Conservation (phyloP, 2,797 vertebrate genomes). For the Phaenicophaeus curvirostris region DNA sequence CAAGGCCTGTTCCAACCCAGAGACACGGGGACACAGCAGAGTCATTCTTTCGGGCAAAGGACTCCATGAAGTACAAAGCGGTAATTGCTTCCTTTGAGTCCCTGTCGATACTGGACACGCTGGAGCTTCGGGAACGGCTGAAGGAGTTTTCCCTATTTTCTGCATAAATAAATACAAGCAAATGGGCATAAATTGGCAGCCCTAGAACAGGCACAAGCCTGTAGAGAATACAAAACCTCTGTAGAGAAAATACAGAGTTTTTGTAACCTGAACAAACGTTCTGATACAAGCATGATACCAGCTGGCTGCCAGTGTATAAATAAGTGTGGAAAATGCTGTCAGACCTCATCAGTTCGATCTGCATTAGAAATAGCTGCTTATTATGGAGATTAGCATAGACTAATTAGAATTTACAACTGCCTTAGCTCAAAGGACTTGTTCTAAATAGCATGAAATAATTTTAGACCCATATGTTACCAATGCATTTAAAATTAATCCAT, state of each 20-base stretch:
- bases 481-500: conserved; percentile 51
- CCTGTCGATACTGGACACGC: conserved; percentile 96
- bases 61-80: conserved; percentile 92
- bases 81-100: conserved; percentile 96
- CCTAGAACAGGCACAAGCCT: neutral
- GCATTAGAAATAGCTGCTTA: conserved; percentile 61
- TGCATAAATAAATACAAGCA: conserved; percentile 61
- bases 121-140: conserved; percentile 96
- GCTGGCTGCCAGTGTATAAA: conserved; percentile 5
- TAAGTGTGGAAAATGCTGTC: conserved; percentile 31
- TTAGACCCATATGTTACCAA: conserved; percentile 40
- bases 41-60: conserved; percentile 89
- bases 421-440: conserved; percentile 61
- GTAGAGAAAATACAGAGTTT: neutral
- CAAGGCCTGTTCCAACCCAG: conserved; percentile 96
- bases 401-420: conserved; percentile 64
- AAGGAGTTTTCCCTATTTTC: conserved; percentile 96
- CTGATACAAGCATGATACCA: neutral
- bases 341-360: conserved; percentile 52
- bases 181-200: neutral
- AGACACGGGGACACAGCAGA: conserved; percentile 86
- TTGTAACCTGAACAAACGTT: neutral
- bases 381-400: conserved; percentile 57
- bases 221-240: neutral
- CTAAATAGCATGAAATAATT: conserved; percentile 60